These are phyloP conservation scores for Chrysomela aeneicollis DNA, from an alignment of 2,888 invertebrate genomes.

Conservation along the genomic window DNA sequence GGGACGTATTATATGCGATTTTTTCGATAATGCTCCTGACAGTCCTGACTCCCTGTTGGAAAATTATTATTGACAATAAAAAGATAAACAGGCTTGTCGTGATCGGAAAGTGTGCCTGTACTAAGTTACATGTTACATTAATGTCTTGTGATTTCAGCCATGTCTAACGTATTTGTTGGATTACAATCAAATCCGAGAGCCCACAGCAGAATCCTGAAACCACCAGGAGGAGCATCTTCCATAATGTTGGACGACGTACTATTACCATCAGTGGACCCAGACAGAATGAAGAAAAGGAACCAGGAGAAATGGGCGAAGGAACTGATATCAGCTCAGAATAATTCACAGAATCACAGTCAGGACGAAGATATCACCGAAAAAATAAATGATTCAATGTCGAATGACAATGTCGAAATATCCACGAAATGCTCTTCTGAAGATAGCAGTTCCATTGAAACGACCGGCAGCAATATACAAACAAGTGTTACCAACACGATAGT, in stretches of 20 bases:
- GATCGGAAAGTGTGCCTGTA: too few species aligned
- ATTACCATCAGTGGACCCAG: background rate
- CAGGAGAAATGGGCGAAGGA: background rate
- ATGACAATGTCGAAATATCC: background rate
- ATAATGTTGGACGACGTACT: background rate
- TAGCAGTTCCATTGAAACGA: background rate
- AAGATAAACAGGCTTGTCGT: too few species aligned
- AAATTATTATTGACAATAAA: too few species aligned
- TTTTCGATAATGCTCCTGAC: too few species aligned
- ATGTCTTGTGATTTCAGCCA: slow-evolving; percentile 7
- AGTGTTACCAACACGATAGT: background rate
- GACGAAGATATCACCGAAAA: background rate
- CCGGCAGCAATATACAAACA: background rate
- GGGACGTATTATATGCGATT: too few species aligned
- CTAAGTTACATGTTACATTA: too few species aligned
- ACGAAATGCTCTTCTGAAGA: background rate
- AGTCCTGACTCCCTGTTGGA: too few species aligned
- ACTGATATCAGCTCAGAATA: background rate
- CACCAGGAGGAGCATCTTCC: slow-evolving; percentile 41
- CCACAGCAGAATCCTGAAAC: slow-evolving; percentile 44
- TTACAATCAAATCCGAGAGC: slow-evolving; percentile 42
- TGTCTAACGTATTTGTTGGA: slow-evolving; percentile 45
- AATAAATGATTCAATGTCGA: background rate
- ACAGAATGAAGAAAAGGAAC: background rate
- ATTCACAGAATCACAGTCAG: background rate